Percentiles rank a stretch among this genome's conserved stretches.
These are phyloP conservation scores for Epinephelus lanceolatus DNA, from an alignment of 2,113 vertebrate genomes.

Conservation along the genomic window DNA sequence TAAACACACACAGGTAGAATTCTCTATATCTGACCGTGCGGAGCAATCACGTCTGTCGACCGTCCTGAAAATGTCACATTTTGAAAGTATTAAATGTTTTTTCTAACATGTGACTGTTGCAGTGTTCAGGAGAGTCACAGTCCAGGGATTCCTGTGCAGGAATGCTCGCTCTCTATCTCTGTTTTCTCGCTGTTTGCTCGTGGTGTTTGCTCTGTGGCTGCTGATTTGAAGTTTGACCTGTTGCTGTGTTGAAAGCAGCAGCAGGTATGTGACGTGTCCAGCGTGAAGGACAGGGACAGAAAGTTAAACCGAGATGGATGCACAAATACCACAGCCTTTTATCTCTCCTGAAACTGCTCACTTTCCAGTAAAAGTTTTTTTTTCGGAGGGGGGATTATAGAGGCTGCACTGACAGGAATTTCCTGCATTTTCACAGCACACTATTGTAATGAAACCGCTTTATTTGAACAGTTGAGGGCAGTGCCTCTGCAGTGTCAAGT, in stretches of 20 bases:
- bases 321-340: slow-evolving; percentile 23
- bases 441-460: background rate
- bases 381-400: background rate
- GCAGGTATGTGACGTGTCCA: slow-evolving; percentile 25
- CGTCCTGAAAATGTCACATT: background rate
- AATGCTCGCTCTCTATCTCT: slow-evolving; percentile 56
- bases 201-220: slow-evolving; percentile 73
- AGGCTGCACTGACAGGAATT: slow-evolving; percentile 1
- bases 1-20: background rate
- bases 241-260: slow-evolving; percentile 56
- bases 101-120: background rate
- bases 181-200: slow-evolving; percentile 58
- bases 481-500: background rate
- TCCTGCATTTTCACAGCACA: slow-evolving; percentile 6
- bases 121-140: slow-evolving; percentile 22
- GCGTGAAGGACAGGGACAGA: slow-evolving; percentile 51
- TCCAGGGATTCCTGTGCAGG: slow-evolving; percentile 51
- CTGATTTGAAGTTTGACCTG: slow-evolving; percentile 80
- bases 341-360: slow-evolving; percentile 45
- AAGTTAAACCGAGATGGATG: slow-evolving; percentile 33
- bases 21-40: background rate
- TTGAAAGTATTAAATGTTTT: background rate
- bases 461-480: slow-evolving; percentile 45
- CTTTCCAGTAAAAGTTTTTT: background rate
- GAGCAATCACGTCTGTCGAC: background rate